Base-by-base conservation (phyloP, 2,113 vertebrate species). In the Prinia subflava region DNA sequence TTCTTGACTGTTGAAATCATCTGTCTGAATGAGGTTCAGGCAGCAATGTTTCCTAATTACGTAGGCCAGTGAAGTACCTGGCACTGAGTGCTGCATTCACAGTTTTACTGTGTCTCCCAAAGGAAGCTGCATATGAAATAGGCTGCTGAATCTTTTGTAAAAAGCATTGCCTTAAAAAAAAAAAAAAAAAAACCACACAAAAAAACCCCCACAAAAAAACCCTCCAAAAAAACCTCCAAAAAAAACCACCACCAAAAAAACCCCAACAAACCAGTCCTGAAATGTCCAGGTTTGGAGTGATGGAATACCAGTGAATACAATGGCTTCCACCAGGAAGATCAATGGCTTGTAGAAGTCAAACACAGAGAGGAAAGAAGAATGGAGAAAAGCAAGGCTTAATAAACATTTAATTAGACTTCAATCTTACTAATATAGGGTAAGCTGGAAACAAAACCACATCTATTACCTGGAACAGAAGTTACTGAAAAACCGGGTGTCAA, bases 1-100 rank as follows among this genome's bases (percentile, higher is more conserved):
- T 69, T 89, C 91, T 84, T 79, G 74, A 70, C 78, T 95, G 94
- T 85, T 95, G 87, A 93, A 95, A 96, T 95, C 16, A 55, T 79
- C 93, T 91, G 75, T 87, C 84, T 94, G 84, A 94, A 91, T 0
- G 1, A 93, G 39, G 63, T 67, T 90, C 47, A 46, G 79, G 42
- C 59, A 90, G 84, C 78, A 74, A 63, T 80, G 84, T 69, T 96
- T 96, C 84, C 84, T 90, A 90, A 92, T 94, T 94, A 88, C n/a
- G 63, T 80, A 91, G 63, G 78, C 65, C 46, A 50, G 50, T 52
- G 82, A 85, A 94, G 89, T 94, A 69, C 93, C 59, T 49, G 28
- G 71, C 50, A 62, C 37, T 30, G 55, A 80, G 41, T 87, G 63
- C 59, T 73, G 50, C 78, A 74, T 92, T 90, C 78, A 87, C 2